Conservation (phyloP, 2,113 vertebrate species). For the Thunnus maccoyii region DNA sequence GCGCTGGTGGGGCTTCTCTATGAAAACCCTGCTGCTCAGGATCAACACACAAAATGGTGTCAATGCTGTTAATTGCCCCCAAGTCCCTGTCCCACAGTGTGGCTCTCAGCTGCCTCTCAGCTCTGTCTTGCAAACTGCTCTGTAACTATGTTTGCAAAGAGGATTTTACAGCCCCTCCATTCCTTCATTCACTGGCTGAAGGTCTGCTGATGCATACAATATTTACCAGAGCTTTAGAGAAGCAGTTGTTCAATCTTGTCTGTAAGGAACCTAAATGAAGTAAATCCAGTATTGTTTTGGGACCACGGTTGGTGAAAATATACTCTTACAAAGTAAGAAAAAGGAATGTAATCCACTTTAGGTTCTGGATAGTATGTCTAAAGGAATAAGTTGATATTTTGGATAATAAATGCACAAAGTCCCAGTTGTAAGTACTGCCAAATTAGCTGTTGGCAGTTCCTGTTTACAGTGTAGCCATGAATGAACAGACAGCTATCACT, state of each 20-base stretch:
- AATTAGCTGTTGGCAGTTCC: no score
- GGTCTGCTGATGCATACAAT: not conserved
- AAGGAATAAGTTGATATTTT: not conserved
- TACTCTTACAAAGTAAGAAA: not conserved
- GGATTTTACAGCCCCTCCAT: conserved; percentile 27
- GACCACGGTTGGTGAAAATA: not conserved
- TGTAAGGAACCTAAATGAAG: conserved; percentile 1
- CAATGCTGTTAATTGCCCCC: conserved; percentile 64
- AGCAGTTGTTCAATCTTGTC: conserved; percentile 13
- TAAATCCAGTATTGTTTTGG: conserved; percentile 1
- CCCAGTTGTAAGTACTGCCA: no score
- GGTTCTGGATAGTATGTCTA: not conserved
- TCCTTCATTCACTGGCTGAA: conserved; percentile 7
- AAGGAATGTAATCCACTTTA: not conserved
- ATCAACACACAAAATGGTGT: conserved; percentile 65
- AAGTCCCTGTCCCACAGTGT: conserved; percentile 57
- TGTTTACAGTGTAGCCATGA: no score
- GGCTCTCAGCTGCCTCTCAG: conserved; percentile 50
- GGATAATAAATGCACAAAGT: no score
- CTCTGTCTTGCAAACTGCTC: conserved; percentile 27
- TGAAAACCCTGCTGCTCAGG: conserved; percentile 54
- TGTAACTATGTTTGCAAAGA: conserved; percentile 37
- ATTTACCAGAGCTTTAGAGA: conserved; percentile 18
- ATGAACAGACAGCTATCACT: no score
- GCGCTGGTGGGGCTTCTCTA: conserved; percentile 33